These are phyloP conservation scores for Leuciscus waleckii DNA, from an alignment of 2,797 vertebrate genomes.

Conservation along the genomic window DNA sequence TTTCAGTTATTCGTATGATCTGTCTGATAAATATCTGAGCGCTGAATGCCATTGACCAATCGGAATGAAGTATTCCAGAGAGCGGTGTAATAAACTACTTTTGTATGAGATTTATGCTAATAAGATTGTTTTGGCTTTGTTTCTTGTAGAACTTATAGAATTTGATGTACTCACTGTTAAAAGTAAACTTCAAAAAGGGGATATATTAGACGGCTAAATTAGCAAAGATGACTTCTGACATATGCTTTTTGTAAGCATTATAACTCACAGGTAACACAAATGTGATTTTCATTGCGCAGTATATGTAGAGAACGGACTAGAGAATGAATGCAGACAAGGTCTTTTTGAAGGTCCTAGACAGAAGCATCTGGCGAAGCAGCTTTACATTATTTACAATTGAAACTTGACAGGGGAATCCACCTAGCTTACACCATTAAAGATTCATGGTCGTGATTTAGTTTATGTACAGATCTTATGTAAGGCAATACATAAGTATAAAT, in stretches of 20 bases:
- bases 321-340: neutral
- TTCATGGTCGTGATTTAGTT: conserved; percentile 70
- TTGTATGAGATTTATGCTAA: neutral
- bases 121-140: neutral
- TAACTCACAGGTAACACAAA: neutral
- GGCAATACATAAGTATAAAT: conserved; percentile 26
- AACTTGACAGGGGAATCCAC: conserved; percentile 71
- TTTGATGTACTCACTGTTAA: neutral
- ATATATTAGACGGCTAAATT: neutral
- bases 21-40: neutral
- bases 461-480: conserved; percentile 55
- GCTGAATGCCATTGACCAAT: neutral
- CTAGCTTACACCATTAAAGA: conserved; percentile 68
- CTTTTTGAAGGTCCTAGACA: conserved; percentile 4
- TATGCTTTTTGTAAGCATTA: neutral
- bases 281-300: neutral
- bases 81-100: neutral
- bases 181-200: neutral
- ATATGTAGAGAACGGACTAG: neutral
- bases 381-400: conserved; percentile 78
- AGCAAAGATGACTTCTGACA: neutral
- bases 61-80: neutral
- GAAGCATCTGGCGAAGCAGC: conserved; percentile 50
- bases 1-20: neutral
- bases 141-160: no score